A percentile compares a stretch with the other conserved stretches of the same genome.
These are phyloP conservation scores for Zosterops lateralis DNA, from an alignment of 2,113 vertebrate species.

Conservation along the genomic window DNA sequence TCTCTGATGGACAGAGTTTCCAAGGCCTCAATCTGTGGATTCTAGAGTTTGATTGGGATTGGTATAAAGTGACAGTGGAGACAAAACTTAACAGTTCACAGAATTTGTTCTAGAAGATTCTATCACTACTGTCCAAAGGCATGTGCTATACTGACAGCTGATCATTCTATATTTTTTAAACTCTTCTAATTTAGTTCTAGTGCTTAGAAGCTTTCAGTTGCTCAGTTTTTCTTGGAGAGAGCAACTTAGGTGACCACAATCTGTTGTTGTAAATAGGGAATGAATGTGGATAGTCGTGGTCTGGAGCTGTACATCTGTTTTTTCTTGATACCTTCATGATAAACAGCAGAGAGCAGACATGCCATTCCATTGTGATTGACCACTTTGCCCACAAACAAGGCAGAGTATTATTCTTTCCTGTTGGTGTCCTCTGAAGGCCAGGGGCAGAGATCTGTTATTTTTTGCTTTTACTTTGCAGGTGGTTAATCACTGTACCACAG, in stretches of 20 bases:
- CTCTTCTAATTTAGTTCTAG: not conserved
- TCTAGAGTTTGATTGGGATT: not conserved
- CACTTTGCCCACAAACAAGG: not conserved
- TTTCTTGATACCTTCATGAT: not conserved
- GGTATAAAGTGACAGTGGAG: not conserved
- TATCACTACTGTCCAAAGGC: not conserved
- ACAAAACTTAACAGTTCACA: not conserved
- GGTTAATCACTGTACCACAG: not conserved
- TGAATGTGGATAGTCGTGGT: not conserved
- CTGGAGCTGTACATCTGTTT: not conserved
- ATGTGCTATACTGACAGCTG: not conserved
- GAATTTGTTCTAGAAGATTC: not conserved
- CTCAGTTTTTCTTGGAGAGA: not conserved
- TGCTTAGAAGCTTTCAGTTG: not conserved
- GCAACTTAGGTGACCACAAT: accelerated
- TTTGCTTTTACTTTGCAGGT: not conserved
- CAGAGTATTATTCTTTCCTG: not conserved
- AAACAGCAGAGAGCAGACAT: not conserved
- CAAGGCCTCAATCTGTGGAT: not conserved
- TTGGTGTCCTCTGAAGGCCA: not conserved
- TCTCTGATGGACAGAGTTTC: not conserved
- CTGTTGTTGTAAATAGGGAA: too few relatives aligned
- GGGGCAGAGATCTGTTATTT: not conserved
- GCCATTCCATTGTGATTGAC: not conserved
- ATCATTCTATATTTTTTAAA: not conserved